Evolutionary conservation across 2,888 invertebrate species (phyloP).

Genomic region (Ceriagrion tenellum): DNA sequence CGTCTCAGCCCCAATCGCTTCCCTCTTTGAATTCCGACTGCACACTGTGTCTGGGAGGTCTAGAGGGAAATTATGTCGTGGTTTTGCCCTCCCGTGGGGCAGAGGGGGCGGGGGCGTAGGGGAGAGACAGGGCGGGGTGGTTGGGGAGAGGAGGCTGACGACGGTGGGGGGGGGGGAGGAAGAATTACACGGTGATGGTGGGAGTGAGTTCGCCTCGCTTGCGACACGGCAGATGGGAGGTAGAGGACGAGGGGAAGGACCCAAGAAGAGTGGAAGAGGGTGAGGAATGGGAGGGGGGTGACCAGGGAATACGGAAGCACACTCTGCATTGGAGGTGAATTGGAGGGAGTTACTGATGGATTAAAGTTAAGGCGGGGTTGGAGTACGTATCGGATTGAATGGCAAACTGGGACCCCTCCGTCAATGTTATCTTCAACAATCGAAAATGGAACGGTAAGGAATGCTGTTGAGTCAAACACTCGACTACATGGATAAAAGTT

Average conservation of each 20-base stretch:
- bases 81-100: conserved; percentile 31
- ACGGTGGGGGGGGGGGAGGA: not conserved
- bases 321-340: too few species aligned
- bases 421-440: not conserved
- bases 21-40: conserved; percentile 54
- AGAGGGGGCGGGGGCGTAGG: not conserved
- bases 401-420: not conserved
- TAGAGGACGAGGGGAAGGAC: too few species aligned
- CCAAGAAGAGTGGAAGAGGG: too few species aligned
- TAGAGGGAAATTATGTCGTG: conserved; percentile 58
- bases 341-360: not conserved
- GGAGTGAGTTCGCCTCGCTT: too few species aligned
- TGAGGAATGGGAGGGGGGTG: not conserved
- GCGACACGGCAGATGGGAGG: too few species aligned
- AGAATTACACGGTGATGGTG: too few species aligned
- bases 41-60: not conserved
- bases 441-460: too few species aligned
- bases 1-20: not conserved
- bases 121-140: not conserved
- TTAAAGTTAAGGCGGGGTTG: not conserved
- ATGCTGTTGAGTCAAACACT: too few species aligned
- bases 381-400: not conserved
- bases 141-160: not conserved
- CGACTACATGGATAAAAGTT: too few species aligned
- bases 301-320: not conserved